phyloP scores from a whole-genome alignment of 2,113 vertebrate genomes.

The Pelecanus crispus region DNA sequence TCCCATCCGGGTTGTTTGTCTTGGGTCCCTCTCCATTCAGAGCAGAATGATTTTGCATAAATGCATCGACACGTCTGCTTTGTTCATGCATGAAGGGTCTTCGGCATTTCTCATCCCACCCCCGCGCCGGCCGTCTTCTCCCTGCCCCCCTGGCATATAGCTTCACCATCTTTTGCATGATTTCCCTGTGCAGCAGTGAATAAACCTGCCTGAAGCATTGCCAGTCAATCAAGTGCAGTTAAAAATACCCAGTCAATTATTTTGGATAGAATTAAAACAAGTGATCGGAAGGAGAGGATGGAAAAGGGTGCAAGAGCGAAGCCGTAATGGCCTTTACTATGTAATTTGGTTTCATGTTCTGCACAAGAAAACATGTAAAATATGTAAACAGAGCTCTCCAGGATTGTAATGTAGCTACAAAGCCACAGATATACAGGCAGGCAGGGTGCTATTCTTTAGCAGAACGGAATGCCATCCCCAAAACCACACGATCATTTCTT shows the following conservation, averaged over 20 bases:
- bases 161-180: neutral
- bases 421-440: conserved; percentile 56
- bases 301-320: conserved; percentile 30
- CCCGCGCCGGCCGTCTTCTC: neutral
- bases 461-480: conserved; percentile 64
- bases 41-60: conserved; percentile 34
- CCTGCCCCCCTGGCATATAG: neutral
- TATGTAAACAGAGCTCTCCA: conserved; percentile 75
- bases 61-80: conserved; percentile 29
- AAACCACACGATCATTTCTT: conserved; percentile 72
- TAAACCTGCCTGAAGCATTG: neutral
- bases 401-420: conserved; percentile 60
- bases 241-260: neutral
- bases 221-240: neutral
- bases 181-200: neutral
- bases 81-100: conserved; percentile 49
- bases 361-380: conserved; percentile 74
- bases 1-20: conserved; percentile 48
- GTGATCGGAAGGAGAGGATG: neutral
- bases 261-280: conserved; percentile 3
- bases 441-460: conserved; percentile 60
- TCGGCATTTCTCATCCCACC: neutral
- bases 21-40: conserved; percentile 52
- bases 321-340: conserved; percentile 57
- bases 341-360: conserved; percentile 78